A percentile compares a stretch with the other conserved stretches of the same genome.
Conservation (phyloP, 2,888 invertebrate genomes). For the Drosophila rellima region DNA sequence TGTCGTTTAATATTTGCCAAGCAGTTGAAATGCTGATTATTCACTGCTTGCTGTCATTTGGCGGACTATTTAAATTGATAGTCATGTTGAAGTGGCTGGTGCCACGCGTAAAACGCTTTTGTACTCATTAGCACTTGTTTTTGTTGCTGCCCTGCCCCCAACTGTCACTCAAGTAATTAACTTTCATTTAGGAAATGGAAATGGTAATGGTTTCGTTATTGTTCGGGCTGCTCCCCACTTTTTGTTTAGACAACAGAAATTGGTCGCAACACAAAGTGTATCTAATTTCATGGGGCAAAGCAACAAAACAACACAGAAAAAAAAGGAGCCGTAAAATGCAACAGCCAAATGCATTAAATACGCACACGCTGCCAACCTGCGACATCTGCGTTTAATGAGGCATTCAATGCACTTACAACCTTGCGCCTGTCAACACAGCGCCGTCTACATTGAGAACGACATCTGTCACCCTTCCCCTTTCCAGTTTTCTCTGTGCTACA, state of each 20-base stretch:
- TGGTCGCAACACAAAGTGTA: slow-evolving; percentile 67
- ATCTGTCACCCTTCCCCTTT: slow-evolving; percentile 55
- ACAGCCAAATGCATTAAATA: slow-evolving; percentile 79
- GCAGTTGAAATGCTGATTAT: slow-evolving; percentile 19
- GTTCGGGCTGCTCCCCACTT: slow-evolving; percentile 45
- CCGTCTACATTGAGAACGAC: slow-evolving; percentile 53
- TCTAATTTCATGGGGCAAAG: slow-evolving; percentile 71
- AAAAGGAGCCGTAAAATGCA: slow-evolving; percentile 65
- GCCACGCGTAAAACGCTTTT: slow-evolving; percentile 61
- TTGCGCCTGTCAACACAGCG: slow-evolving; percentile 70
- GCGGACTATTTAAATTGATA: slow-evolving; percentile 28
- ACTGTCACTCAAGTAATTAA: slow-evolving; percentile 56
- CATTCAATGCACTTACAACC: slow-evolving; percentile 77
- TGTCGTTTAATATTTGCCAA: slow-evolving; percentile 8
- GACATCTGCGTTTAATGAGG: slow-evolving; percentile 79
- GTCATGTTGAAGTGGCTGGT: slow-evolving; percentile 21
- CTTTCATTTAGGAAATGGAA: slow-evolving; percentile 68
- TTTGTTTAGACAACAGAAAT: slow-evolving; percentile 72
- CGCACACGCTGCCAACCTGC: slow-evolving; percentile 62
- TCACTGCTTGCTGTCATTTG: slow-evolving; percentile 18
- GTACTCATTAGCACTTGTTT: slow-evolving; percentile 73
- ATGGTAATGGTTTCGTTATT: slow-evolving; percentile 47
- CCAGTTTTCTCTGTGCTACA: slow-evolving; percentile 65
- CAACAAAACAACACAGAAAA: no score
- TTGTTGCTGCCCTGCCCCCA: slow-evolving; percentile 24